These are phyloP conservation scores for Diloba caeruleocephala DNA, from an alignment of 2,888 invertebrate genomes.

Conservation along the genomic window DNA sequence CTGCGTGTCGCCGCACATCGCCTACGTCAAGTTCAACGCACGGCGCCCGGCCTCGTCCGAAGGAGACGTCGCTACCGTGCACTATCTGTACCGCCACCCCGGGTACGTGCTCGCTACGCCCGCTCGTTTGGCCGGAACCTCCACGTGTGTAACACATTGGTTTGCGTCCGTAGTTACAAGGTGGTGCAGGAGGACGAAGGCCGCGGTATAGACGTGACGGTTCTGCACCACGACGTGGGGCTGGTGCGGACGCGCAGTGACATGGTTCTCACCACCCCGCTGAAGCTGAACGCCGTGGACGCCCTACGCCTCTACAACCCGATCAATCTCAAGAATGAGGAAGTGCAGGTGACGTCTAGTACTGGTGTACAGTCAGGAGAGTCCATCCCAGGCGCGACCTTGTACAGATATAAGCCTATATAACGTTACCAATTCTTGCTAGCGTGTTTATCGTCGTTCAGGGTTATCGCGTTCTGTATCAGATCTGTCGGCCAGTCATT, in stretches of 20 bases:
- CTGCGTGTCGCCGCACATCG: constrained; percentile 69
- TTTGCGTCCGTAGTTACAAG: constrained; percentile 62
- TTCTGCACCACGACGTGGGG: constrained; percentile 80
- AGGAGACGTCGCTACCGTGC: constrained; percentile 65
- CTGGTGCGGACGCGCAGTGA: constrained; percentile 71
- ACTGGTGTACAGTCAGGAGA: too few relatives aligned
- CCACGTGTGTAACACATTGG: background rate
- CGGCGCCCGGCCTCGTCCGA: constrained; percentile 56
- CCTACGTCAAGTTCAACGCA: constrained; percentile 75
- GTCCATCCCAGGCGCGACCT: too few relatives aligned
- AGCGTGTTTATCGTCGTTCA: too few relatives aligned
- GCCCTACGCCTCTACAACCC: constrained; percentile 60
- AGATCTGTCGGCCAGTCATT: too few relatives aligned
- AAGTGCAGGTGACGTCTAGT: constrained; percentile 62
- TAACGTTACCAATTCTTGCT: too few relatives aligned
- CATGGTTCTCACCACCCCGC: constrained; percentile 59
- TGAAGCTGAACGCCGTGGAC: constrained; percentile 44
- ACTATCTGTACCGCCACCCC: constrained; percentile 75
- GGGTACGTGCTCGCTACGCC: constrained; percentile 54
- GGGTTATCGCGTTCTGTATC: too few relatives aligned
- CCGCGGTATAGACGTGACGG: constrained; percentile 72
- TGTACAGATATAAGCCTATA: too few relatives aligned
- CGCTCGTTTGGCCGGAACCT: too few relatives aligned
- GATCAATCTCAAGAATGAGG: constrained; percentile 53
- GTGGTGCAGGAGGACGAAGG: constrained; percentile 72